phyloP scores from a whole-genome alignment of 1,140 invertebrate genomes.

The Tetragnatha versicolor region DNA sequence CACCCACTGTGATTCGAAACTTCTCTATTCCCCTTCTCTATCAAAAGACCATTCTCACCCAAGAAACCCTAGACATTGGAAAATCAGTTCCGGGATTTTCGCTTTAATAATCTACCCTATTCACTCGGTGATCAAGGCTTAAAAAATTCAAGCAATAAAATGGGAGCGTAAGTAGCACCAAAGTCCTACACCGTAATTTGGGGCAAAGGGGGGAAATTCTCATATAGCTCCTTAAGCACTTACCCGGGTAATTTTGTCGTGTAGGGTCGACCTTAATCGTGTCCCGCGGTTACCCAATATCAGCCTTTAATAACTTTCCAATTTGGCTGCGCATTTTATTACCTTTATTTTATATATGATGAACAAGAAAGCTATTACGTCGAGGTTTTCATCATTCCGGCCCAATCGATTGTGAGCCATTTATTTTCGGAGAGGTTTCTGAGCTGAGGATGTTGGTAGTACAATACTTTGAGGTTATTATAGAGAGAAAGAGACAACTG shows the following conservation, averaged over 20 bases:
- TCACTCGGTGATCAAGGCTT: conserved; percentile 27
- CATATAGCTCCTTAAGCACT: conserved; percentile 40
- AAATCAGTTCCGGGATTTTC: too few species aligned
- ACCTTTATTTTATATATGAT: conserved; percentile 54
- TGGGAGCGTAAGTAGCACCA: conserved; percentile 10
- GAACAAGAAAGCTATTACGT: conserved; percentile 33
- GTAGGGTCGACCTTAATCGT: conserved; percentile 43
- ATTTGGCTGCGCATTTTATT: conserved; percentile 52
- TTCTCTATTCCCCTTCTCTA: too few species aligned
- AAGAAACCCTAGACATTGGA: too few species aligned
- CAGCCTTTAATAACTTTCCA: conserved; percentile 54
- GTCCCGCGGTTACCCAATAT: conserved; percentile 42
- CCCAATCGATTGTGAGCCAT: conserved; percentile 51
- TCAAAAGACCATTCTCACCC: too few species aligned
- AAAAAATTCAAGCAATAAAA: not conserved
- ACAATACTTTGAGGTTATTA: too few species aligned
- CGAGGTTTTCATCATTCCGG: conserved; percentile 21
- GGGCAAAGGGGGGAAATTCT: conserved; percentile 3
- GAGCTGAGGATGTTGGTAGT: too few species aligned
- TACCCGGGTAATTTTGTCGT: conserved; percentile 49
- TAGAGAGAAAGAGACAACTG: too few species aligned
- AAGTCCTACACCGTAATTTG: conserved; percentile 29
- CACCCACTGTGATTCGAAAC: too few species aligned
- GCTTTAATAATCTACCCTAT: conserved; percentile 26
- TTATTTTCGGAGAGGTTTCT: too few species aligned